Evolutionary conservation across 2,113 vertebrate species (phyloP), one percentile per base, ranked within the genome.

Genomic region (Vidua chalybeata): DNA sequence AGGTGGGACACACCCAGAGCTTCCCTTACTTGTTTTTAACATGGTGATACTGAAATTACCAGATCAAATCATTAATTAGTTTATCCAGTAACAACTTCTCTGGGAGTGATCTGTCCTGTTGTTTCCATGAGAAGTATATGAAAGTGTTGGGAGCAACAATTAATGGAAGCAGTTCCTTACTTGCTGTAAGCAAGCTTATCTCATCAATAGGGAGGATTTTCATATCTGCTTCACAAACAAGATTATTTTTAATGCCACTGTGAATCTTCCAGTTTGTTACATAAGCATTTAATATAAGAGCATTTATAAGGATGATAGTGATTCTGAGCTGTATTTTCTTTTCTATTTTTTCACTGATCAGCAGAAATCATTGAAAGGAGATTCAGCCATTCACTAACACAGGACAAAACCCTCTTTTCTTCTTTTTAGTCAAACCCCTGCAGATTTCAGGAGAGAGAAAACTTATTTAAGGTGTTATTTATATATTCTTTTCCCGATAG

Each of bases 11-110:
- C 82, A 85, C 88, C 79, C 75, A 62, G 67, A 64, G 27, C 86
- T 93, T 96, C 46, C 33, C 72, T 82, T 48, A 62, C 59, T 87
- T 90, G 66, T 82, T 94, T 87, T 75, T 79, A 55, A 87, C 20
- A 20, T 23, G 8, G 2, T 43, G 74, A 48, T 84, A 71, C 82
- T 87, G 90, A 75, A 94, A 94, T 66, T 48, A 73, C 62, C n/a
- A 73, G 58, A 54, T 22, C 19, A 79, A 91, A 76, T 20, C 37
- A 87, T 73, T 86, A 72, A 68, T 87, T 90, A 79, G 21, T 88
- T 94, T 52, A 55, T 84, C 43, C 41, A 62, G 72, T 89, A 86
- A 80, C 49, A 24, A 28, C 41, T 81, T 85, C 21, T 68, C 21
- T 52, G 39, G 33, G 61, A 71, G 15, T 19, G 27, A 51, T 63